Evolutionary conservation across 2,797 vertebrate genomes (phyloP), one percentile per base, ranked within the genome.

Genomic region (Basileuterus tristriatus): DNA sequence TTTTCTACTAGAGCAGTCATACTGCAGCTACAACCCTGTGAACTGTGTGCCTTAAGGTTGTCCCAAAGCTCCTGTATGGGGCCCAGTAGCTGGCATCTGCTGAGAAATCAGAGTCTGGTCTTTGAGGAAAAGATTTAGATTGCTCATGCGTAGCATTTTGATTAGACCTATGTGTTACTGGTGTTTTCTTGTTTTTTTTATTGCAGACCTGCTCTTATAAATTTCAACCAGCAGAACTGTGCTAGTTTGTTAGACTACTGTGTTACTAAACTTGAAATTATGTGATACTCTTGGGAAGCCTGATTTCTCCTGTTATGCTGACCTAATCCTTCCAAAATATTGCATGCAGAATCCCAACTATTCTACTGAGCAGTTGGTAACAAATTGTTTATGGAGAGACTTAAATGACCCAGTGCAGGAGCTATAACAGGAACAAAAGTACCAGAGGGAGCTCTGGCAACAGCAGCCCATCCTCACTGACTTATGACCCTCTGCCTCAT

Each of bases 231-330:
- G 36, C 75, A 87, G 74, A 92, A 62, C 30, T 18, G 12, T 0
- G 0, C 52, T 49, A 8, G 64, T 63, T 70, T 76, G 44, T 83
- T 91, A 75, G 78, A 41, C 72, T 69, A 26, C 74, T 13, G 34
- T 36, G 36, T 95, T 95, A 70, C 78, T 83, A 52, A 91, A 92
- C 30, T 74, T 74, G 67, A 79, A 94, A 83, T 39, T 26, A 62
- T 90, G 56, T 56, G 83, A 47, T 68, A 30, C 79, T 79, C 90
- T 43, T 79, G 79, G 91, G 95, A 93, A 75, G 49, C 39, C 34
- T 72, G 44, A 80, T 88, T 96, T 82, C 56, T 72, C 53, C 82
- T 70, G 60, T 75, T 95, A 41, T 75, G 83, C 70, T 92, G 74
- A 85, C 75, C 76, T 88, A 70, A 85, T 83, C 65, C 62, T 94